phyloP scores from a whole-genome alignment of 1,140 invertebrate genomes.

The Idris sp. region DNA sequence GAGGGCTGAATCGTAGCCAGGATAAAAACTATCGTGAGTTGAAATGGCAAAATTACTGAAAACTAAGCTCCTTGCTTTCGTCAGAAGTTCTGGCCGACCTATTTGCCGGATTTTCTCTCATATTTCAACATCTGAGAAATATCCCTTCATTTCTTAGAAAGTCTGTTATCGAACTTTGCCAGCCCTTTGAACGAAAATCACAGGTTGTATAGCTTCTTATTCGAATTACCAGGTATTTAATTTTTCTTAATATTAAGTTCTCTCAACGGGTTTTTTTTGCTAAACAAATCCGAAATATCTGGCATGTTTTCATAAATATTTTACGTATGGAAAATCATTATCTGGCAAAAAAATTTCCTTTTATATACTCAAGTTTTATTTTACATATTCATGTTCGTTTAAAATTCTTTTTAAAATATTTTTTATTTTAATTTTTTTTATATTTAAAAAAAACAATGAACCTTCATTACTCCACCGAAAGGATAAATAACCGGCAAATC shows the following conservation, averaged over 20 bases:
- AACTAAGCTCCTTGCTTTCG: constrained; percentile 60
- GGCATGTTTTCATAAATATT: too few species aligned
- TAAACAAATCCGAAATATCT: too few species aligned
- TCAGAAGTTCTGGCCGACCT: constrained; percentile 61
- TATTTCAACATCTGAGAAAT: constrained; percentile 70
- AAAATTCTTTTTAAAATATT: too few species aligned
- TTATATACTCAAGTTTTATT: too few species aligned
- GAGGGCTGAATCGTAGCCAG: constrained; percentile 46
- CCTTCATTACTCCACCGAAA: constrained; percentile 72
- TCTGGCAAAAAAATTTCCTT: too few species aligned
- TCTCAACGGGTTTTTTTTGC: too few species aligned
- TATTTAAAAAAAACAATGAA: constrained; percentile 24
- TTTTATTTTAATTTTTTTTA: too few species aligned
- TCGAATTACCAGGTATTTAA: constrained; percentile 23
- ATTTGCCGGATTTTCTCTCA: constrained; percentile 57
- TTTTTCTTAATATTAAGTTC: constrained; percentile 1
- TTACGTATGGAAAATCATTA: too few species aligned
- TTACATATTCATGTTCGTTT: too few species aligned
- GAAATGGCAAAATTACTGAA: constrained; percentile 63
- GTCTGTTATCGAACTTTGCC: constrained; percentile 52
- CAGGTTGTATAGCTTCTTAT: constrained; percentile 12
- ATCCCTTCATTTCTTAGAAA: constrained; percentile 61
- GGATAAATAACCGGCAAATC: constrained; percentile 70
- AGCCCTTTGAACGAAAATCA: constrained; percentile 29
- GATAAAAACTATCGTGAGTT: constrained; percentile 55